phyloP scores from a whole-genome alignment of 2,888 invertebrate species.

The Macrosiphum euphorbiae region DNA sequence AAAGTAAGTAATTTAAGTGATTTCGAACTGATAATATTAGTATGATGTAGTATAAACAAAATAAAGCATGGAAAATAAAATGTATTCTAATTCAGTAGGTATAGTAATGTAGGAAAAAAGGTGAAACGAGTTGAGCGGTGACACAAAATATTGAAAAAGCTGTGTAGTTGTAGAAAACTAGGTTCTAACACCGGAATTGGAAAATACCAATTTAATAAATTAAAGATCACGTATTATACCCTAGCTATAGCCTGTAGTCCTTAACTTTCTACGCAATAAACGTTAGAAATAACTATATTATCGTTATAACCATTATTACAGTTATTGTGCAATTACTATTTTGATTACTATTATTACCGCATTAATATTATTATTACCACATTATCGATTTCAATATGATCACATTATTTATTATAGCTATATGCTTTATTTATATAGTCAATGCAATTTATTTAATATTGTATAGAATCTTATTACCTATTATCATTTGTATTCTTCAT shows the following conservation, averaged over 20 bases:
- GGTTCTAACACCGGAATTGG: neutral
- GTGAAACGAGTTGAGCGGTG: neutral
- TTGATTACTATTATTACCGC: neutral
- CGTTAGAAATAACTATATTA: neutral
- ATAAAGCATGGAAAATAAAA: too few relatives aligned
- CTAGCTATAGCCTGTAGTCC: too few relatives aligned
- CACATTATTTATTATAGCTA: neutral
- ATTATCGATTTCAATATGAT: neutral
- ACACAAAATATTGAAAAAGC: neutral
- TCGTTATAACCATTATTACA: neutral
- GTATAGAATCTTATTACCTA: neutral
- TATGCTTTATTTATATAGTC: neutral
- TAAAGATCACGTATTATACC: neutral
- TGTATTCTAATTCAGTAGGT: neutral
- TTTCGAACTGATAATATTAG: neutral
- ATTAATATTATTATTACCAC: neutral
- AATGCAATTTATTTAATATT: neutral
- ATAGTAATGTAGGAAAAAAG: neutral
- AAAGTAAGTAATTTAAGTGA: neutral
- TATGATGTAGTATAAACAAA: neutral
- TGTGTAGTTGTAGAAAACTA: neutral
- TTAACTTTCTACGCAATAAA: neutral
- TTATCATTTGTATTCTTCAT: neutral
- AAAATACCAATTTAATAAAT: neutral
- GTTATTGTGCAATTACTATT: neutral